A percentile compares a stretch with the other conserved stretches of the same genome.
These are phyloP conservation scores for Baryphthengus martii DNA, from an alignment of 2,113 vertebrate species.

Conservation along the genomic window DNA sequence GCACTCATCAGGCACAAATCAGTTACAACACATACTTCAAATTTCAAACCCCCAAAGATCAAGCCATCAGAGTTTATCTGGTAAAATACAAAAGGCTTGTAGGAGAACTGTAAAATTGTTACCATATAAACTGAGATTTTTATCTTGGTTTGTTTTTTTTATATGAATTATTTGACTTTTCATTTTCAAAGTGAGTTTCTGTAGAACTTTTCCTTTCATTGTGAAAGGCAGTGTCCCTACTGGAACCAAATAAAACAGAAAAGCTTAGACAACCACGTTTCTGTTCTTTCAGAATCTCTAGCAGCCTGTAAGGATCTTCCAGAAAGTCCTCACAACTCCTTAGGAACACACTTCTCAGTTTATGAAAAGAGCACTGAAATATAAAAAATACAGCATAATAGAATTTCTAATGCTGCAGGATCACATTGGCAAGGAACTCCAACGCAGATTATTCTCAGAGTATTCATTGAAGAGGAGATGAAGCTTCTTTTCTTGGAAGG, in stretches of 20 bases:
- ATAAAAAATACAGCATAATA: background rate
- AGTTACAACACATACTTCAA: background rate
- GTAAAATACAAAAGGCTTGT: background rate
- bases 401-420: background rate
- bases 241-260: background rate
- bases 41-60: background rate
- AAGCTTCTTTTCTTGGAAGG: background rate
- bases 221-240: background rate
- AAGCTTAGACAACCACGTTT: background rate
- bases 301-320: background rate
- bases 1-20: background rate
- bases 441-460: background rate
- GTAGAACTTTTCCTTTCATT: background rate
- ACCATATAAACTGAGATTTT: background rate
- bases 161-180: background rate
- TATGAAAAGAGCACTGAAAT: background rate
- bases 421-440: background rate
- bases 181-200: background rate
- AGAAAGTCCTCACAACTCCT: background rate
- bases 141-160: no score
- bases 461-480: background rate
- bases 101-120: background rate
- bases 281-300: background rate
- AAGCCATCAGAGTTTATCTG: background rate
- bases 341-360: background rate